These are phyloP conservation scores for Carettochelys insculpta DNA, from an alignment of 2,113 vertebrate genomes.

Conservation along the genomic window DNA sequence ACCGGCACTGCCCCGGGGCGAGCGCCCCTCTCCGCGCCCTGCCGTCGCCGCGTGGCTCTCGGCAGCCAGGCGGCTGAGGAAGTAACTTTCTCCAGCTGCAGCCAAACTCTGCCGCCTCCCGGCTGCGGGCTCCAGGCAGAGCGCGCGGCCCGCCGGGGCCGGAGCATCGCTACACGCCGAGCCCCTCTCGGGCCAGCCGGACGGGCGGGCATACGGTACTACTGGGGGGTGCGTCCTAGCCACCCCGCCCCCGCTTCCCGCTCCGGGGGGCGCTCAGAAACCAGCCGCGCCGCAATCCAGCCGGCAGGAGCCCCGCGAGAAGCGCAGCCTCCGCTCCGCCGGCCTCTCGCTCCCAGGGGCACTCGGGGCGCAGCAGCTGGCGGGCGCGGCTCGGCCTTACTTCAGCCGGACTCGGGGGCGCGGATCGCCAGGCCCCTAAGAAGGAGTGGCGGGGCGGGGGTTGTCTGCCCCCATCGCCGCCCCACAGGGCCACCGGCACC, in stretches of 20 bases:
- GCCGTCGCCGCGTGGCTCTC: too few species aligned
- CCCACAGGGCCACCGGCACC: constrained; percentile 68
- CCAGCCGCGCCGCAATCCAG: background rate
- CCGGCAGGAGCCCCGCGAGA: too few species aligned
- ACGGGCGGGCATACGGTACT: too few species aligned
- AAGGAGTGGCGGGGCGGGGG: constrained; percentile 56
- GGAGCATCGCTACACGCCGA: too few species aligned
- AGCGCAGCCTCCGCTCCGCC: background rate
- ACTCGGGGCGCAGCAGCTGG: background rate
- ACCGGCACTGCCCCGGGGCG: too few species aligned
- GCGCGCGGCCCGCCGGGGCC: background rate
- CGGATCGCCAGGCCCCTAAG: constrained; percentile 38
- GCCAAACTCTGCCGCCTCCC: constrained; percentile 1
- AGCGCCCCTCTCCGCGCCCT: too few species aligned
- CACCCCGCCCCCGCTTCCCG: too few species aligned
- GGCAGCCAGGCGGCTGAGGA: too few species aligned
- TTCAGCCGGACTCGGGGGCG: constrained; percentile 31
- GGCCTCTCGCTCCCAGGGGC: background rate
- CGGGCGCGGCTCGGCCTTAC: too few species aligned
- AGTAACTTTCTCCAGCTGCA: background rate
- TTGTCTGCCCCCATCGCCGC: constrained; percentile 66
- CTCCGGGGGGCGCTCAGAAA: background rate
- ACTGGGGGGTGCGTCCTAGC: too few species aligned
- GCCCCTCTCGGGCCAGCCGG: background rate
- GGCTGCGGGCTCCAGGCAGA: background rate